Evolutionary conservation across 2,888 invertebrate species (phyloP), one percentile per base, ranked within the genome.

Genomic region (Latheticus oryzae): DNA sequence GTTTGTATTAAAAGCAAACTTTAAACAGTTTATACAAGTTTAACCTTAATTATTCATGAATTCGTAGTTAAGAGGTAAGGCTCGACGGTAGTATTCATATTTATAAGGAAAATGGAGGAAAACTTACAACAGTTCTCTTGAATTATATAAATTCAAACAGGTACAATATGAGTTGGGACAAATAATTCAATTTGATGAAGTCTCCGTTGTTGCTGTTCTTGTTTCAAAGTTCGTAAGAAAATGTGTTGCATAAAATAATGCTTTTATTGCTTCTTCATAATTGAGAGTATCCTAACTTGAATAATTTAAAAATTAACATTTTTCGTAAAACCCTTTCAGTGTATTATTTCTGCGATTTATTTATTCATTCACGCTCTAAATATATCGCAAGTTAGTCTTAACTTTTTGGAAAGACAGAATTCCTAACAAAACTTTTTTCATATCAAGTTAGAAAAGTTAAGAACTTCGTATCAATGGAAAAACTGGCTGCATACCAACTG

Each of bases 21-120:
- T 50, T 56, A 48, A 48, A 56, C 56, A 50, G 48, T 56, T 56
- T 56, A 35, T 40, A 19, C 50, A 28, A 56, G 50, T 56, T 50
- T 32, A 40, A 26, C 32, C 42, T 48, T 50, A 35, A 56, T 56
- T 56, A 56, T 56, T 56, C 56, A 56, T 56, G 56, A 33, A 56
- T 48, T 43, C 47, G 21, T 40, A 53, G 43, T 33, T 43, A 45
- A 53, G 43, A 45, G 43, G 53, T 35, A 26, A 40, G 42, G 28
- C 19, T 47, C 40, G 21, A 15, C 24, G 32, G 28, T 21, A 15
- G 8, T 40, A 52, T 53, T 53, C 45, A 53, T 43, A 53, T 53
- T 53, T 53, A 52, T 52, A 42, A 52, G 42, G 52, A 42, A 45
- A 42, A 47, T 13, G 47, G 30, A 24, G 40, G 30, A 42, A 51